Evolutionary conservation across 1,140 invertebrate genomes (phyloP), one percentile per base, ranked within the genome.

Genomic region (Cyclina sinensis): DNA sequence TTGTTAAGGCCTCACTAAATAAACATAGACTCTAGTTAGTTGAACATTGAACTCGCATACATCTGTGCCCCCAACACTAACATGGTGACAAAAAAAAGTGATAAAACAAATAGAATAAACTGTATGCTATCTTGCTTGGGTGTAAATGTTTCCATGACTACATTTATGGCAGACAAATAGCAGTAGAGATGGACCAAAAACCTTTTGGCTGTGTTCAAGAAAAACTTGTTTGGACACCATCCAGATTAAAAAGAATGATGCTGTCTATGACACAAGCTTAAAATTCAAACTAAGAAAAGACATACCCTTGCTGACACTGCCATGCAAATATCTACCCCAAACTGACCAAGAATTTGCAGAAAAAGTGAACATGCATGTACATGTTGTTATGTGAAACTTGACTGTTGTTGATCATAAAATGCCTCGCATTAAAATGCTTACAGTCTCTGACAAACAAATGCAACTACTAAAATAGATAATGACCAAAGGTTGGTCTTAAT

Each of bases 91-190:
- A n/a, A n/a, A n/a, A n/a, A n/a, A n/a, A n/a, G n/a, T n/a, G n/a
- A n/a, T n/a, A n/a, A n/a, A n/a, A n/a, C n/a, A n/a, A n/a, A n/a
- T n/a, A 96, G 90, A 82, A 94, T 91, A 96, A 97, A 94, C 92
- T 95, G 4, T 91, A 96, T 0, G 95, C 96, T 3, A 95, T 96
- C 57, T 92, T 96, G 3, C 84, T 96, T 2, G 93, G 93, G 9
- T 91, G 94, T 0, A 93, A 95, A 83, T 86, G 93, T 51, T 96
- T 96, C 92, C 92, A 95, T 82, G 59, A 93, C 27, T 95, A 92
- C 87, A 86, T 95, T 30, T 95, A 94, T 11, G n/a, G 32, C 0
- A 92, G 90, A 27, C 59, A 43, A 16, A 73, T 92, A 9, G 86
- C 70, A 32, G 85, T 91, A 2, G 54, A 88, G 3, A 86, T 68